Conservation (phyloP, 2,888 invertebrate species). For the Leucozona laternaria region DNA sequence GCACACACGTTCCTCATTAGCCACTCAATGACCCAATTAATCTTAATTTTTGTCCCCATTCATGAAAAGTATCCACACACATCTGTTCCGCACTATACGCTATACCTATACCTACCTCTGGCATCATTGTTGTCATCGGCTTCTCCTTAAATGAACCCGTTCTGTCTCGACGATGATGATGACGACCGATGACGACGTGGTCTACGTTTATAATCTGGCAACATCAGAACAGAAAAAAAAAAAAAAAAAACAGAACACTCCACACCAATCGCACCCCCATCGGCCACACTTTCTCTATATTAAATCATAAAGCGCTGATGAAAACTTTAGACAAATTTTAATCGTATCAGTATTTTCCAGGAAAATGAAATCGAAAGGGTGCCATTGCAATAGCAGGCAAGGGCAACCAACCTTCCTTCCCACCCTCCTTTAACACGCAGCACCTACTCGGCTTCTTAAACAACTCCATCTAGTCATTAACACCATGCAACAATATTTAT, state of each 20-base stretch:
- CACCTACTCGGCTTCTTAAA: constrained; percentile 7
- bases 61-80: constrained; percentile 43
- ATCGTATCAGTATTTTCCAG: constrained; percentile 10
- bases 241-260: too few species aligned
- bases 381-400: constrained; percentile 3
- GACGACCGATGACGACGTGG: neutral
- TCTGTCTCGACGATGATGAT: constrained; percentile 12
- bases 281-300: constrained; percentile 22
- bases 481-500: constrained; percentile 46
- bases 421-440: neutral
- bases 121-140: constrained; percentile 56
- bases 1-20: constrained; percentile 72
- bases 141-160: constrained; percentile 58
- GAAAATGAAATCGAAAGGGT: constrained; percentile 70
- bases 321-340: constrained; percentile 71
- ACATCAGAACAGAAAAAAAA: too few species aligned
- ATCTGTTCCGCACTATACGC: constrained; percentile 46
- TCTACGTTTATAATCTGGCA: neutral
- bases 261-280: neutral
- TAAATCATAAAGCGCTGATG: constrained; percentile 69
- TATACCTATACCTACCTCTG: neutral
- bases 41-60: constrained; percentile 72
- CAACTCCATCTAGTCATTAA: constrained; percentile 63
- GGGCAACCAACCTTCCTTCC: too few species aligned
- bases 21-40: constrained; percentile 73